Evolutionary conservation across 2,888 invertebrate genomes (phyloP).

Genomic region (Hypsopygia costalis): DNA sequence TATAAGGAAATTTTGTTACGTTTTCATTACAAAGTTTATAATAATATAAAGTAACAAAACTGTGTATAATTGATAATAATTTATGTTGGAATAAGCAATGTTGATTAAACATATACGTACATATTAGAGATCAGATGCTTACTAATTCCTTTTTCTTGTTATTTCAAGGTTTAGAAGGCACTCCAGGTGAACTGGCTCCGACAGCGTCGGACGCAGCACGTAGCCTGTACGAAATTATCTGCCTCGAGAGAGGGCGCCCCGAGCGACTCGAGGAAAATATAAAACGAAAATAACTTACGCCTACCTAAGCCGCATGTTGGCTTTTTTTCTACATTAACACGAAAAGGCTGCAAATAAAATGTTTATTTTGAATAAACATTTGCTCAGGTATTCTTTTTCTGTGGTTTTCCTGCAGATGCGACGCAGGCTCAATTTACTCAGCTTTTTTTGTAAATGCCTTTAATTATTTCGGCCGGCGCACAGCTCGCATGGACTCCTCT

Average conservation of each 20-base stretch:
- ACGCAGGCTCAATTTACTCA: slow-evolving; percentile 27
- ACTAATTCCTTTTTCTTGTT: slow-evolving; percentile 25
- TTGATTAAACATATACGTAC: too few relatives aligned
- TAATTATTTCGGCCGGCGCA: slow-evolving; percentile 25
- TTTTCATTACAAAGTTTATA: too few relatives aligned
- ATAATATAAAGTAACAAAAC: too few relatives aligned
- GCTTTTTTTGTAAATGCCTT: slow-evolving; percentile 24
- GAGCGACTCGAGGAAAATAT: slow-evolving; percentile 57
- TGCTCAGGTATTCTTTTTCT: slow-evolving; percentile 32
- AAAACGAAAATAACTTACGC: slow-evolving; percentile 69
- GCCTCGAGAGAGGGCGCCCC: slow-evolving; percentile 53
- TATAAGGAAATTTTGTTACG: too few relatives aligned
- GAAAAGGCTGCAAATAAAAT: slow-evolving; percentile 50
- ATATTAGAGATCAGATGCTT: too few relatives aligned
- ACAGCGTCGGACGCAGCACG: slow-evolving; percentile 57
- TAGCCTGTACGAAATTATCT: slow-evolving; percentile 66
- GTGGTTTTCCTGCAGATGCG: slow-evolving; percentile 28
- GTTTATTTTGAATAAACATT: slow-evolving; percentile 50
- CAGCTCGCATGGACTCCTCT: slow-evolving; percentile 19
- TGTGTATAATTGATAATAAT: too few relatives aligned
- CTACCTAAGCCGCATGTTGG: slow-evolving; percentile 50
- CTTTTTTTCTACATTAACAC: slow-evolving; percentile 51
- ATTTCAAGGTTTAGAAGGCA: slow-evolving; percentile 40
- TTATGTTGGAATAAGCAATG: too few relatives aligned
- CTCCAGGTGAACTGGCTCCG: slow-evolving; percentile 50